phyloP scores from a whole-genome alignment of 2,888 invertebrate genomes.

The Rotaria macrura region DNA sequence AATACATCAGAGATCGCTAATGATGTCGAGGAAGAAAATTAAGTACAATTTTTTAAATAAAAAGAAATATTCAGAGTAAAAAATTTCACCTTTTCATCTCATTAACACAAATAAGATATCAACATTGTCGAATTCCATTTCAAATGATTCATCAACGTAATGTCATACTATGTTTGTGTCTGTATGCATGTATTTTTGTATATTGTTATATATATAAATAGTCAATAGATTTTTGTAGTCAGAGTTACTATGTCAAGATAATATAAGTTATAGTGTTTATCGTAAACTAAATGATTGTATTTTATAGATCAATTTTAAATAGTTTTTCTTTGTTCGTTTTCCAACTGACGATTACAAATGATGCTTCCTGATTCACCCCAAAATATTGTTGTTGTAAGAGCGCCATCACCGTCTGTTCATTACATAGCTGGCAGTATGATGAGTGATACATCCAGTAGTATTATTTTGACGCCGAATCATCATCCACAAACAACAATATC shows the following conservation, averaged over 20 bases:
- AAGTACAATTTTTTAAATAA: no score
- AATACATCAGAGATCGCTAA: no score
- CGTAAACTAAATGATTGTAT: background rate
- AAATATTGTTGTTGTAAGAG: slow-evolving; percentile 11
- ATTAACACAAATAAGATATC: no score
- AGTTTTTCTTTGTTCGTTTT: background rate
- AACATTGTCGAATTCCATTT: no score
- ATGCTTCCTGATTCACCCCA: slow-evolving; percentile 19
- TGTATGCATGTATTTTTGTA: background rate
- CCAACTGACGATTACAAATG: background rate
- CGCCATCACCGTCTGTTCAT: slow-evolving; percentile 8
- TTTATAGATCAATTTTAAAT: background rate
- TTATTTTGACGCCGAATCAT: background rate
- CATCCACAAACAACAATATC: background rate
- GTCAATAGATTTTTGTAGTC: background rate
- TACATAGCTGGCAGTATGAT: background rate
- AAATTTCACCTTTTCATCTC: no score
- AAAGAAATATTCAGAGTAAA: no score
- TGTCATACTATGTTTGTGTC: no score
- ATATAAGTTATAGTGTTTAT: background rate
- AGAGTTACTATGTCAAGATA: background rate
- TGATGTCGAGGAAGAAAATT: no score
- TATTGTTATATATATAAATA: background rate
- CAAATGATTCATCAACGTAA: no score
- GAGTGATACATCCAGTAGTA: background rate